Evolutionary conservation across 2,888 invertebrate species (phyloP), one percentile per base, ranked within the genome.

Genomic region (Elegia similella): DNA sequence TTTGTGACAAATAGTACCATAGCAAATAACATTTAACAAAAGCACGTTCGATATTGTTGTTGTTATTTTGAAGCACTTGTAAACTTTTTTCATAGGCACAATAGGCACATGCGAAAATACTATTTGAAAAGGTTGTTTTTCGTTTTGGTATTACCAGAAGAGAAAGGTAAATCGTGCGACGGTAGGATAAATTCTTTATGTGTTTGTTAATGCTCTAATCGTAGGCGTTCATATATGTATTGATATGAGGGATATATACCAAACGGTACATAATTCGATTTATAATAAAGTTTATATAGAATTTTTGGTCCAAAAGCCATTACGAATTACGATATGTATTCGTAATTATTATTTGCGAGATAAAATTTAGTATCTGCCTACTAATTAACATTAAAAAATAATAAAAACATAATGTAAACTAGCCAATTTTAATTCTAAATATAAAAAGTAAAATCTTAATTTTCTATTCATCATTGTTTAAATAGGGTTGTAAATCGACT

Each of bases 401-500:
- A 1, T 34, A 7, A n/a, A 1, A 12, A 38, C 38, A 38, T 12
- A 38, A 38, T 8, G 38, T 38, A 38, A 38, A 38, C 38, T 38
- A 10, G 38, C 38, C 38, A 38, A 38, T 38, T 38, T 38, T 38
- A 38, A 12, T 38, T 60, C 38, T 10, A 46, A 23, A 46, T 46
- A 46, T 46, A 29, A 48, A 52, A 23, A 42, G 42, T 42, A 52
- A 42, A 52, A 13, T 13, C n/a, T 12, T 48, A 38, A 38, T n/a
- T 30, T 30, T 48, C 29, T 30, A 29, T 23, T 8, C 8, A 23
- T 48, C 12, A 30, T 30, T 62, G 63, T 60, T 72, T 67, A 72
- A 69, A 69, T 62, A 68, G 68, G 62, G 62, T 59, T 74, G 73
- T 74, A 73, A 74, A 73, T 75, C 72, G 86, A 83, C 85, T 87